Evolutionary conservation across 2,888 invertebrate genomes (phyloP), one percentile per base, ranked within the genome.

Genomic region (Synanthedon myopaeformis): DNA sequence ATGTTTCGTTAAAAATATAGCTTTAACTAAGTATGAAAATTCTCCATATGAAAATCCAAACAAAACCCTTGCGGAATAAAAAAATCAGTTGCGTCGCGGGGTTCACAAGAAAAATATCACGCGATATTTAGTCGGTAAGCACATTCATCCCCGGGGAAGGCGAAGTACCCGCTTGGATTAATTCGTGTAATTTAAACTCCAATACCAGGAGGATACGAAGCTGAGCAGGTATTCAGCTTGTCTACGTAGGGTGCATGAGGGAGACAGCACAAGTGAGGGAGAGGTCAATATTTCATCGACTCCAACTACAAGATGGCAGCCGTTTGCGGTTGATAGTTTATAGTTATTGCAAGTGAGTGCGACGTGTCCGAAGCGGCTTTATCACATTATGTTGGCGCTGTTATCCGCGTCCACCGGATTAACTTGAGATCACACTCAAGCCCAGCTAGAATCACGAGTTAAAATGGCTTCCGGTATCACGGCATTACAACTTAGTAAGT

Each of bases 271-370:
- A 76, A 69, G 71, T 65, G 78, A 81, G 79, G 67, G 79, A 80
- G 82, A 82, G 74, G 78, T 64, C 69, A 76, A 74, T 79, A 76
- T 78, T 81, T 79, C 83, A 84, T 80, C 83, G 80, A 77, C 72
- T 83, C 69, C 72, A 62, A 68, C 72, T 82, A 79, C 84, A 86
- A 86, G 86, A 87, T 84, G 84, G 86, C 82, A 86, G 85, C 82
- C 83, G 76, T 83, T 86, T 82, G 86, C 76, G 86, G 86, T 80
- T 83, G 85, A 85, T 86, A 86, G 86, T 87, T 86, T 86, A 86
- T 87, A 84, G 86, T 86, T 86, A 87, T 86, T 86, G 82, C 82
- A 77, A 83, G 82, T 70, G 77, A 78, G 79, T 74, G 79, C 78
- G 80, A 79, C 78, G 82, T 79, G 82, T 77, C 78, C 78, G 72